phyloP scores from a whole-genome alignment of 2,113 vertebrate species.

The Campylorhamphus procurvoides region DNA sequence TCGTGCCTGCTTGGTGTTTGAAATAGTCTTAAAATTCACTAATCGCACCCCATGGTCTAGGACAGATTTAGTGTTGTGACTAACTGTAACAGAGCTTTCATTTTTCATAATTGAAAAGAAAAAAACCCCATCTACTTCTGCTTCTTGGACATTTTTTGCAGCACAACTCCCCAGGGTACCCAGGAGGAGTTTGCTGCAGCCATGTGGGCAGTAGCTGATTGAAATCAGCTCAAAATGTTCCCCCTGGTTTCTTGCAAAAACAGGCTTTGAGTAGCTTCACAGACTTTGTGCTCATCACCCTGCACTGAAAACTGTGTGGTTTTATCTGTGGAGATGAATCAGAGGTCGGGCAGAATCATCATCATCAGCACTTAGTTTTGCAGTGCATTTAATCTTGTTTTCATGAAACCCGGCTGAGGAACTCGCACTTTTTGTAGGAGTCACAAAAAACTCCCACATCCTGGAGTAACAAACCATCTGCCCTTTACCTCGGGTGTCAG shows the following conservation, averaged over 20 bases:
- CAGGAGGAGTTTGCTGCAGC: background rate
- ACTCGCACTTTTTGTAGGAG: background rate
- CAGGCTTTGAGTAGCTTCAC: background rate
- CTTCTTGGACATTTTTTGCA: background rate
- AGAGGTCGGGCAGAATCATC: background rate
- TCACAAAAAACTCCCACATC: background rate
- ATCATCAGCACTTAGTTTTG: background rate
- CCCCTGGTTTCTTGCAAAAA: background rate
- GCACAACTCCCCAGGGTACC: background rate
- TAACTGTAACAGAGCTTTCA: background rate
- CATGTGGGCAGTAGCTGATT: background rate
- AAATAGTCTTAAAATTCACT: background rate
- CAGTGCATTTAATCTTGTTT: background rate
- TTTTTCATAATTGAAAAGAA: background rate
- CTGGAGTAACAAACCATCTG: background rate
- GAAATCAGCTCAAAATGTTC: background rate
- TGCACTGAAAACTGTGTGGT: background rate
- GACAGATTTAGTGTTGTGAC: background rate
- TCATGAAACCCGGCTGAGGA: background rate
- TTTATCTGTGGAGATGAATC: background rate
- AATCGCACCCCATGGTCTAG: background rate
- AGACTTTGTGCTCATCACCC: background rate
- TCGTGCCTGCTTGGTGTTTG: background rate
- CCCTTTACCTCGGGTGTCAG: fast-evolving
- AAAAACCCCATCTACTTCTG: background rate